These are phyloP conservation scores for Myotis vivesi DNA, from an alignment of 2,797 vertebrate genomes.

Conservation along the genomic window DNA sequence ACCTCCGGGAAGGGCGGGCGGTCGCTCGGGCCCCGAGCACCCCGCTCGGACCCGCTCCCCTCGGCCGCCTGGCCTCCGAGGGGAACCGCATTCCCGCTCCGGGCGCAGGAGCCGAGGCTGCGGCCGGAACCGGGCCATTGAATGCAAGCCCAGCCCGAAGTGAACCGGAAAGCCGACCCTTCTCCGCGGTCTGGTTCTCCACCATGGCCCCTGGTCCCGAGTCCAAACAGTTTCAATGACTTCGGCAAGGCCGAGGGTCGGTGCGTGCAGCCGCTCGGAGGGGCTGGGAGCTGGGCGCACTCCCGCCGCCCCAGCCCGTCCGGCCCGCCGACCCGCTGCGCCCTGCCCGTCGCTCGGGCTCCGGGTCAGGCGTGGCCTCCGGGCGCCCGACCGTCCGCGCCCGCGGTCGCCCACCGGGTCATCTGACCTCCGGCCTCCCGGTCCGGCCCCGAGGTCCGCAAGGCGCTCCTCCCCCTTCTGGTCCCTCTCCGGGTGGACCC, in stretches of 20 bases:
- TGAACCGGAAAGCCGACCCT: neutral
- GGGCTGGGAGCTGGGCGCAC: neutral
- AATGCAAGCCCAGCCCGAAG: neutral
- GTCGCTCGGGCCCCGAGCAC: neutral
- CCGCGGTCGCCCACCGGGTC: too few species aligned
- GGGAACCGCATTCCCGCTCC: neutral
- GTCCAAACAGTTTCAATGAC: neutral
- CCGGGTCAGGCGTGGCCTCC: rapidly evolving
- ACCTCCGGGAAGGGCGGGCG: neutral
- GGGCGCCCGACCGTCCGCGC: neutral
- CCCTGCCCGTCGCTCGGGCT: rapidly evolving
- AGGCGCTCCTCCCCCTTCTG: neutral
- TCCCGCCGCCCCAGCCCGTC: rapidly evolving
- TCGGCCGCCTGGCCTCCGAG: neutral
- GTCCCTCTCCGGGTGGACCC: neutral
- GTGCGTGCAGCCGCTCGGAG: rapidly evolving
- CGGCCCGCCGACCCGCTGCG: rapidly evolving
- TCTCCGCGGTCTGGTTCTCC: neutral
- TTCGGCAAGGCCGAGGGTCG: neutral
- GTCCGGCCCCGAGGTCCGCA: rapidly evolving
- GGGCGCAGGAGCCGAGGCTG: rapidly evolving
- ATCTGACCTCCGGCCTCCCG: neutral
- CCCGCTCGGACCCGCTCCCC: neutral
- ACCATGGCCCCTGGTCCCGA: neutral
- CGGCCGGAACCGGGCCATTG: neutral